A percentile compares a stretch with the other conserved stretches of the same genome.
Conservation (phyloP, 2,888 invertebrate genomes). For the Plebejus anna region DNA sequence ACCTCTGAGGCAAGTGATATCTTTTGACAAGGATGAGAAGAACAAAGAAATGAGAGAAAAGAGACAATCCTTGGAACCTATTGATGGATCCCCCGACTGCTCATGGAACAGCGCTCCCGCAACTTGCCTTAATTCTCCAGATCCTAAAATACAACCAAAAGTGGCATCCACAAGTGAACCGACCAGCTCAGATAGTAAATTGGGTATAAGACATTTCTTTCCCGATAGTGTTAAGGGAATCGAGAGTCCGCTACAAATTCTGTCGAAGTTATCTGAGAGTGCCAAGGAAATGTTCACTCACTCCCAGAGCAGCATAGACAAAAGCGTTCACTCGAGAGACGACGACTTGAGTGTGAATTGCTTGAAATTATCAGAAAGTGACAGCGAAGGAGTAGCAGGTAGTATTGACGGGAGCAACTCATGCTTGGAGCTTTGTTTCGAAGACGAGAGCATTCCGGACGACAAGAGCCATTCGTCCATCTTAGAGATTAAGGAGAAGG, state of each 20-base stretch:
- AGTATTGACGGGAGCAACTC: constrained; percentile 74
- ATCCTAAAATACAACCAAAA: constrained; percentile 55
- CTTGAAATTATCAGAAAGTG: constrained; percentile 72
- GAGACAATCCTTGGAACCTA: constrained; percentile 42
- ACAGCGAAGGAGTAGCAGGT: constrained; percentile 70
- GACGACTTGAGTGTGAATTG: constrained; percentile 69
- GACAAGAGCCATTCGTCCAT: constrained; percentile 56
- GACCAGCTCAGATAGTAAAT: constrained; percentile 66
- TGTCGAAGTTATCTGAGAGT: constrained; percentile 69
- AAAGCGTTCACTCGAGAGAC: constrained; percentile 59
- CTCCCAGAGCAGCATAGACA: constrained; percentile 64
- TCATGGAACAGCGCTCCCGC: constrained; percentile 81
- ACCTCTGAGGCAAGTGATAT: constrained; percentile 72
- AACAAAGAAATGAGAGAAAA: constrained; percentile 45
- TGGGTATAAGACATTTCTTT: constrained; percentile 66
- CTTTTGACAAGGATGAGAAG: constrained; percentile 69
- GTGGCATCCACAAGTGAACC: constrained; percentile 66
- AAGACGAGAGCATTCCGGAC: constrained; percentile 65
- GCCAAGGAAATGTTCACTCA: constrained; percentile 76
- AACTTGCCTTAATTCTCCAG: constrained; percentile 82
- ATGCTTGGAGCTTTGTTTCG: constrained; percentile 72
- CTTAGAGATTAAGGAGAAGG: constrained; percentile 70
- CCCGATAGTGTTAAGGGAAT: constrained; percentile 69
- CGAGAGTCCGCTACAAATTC: constrained; percentile 71
- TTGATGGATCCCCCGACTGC: constrained; percentile 47